Conservation (phyloP, 2,797 vertebrate species). For the Dipus sagitta region DNA sequence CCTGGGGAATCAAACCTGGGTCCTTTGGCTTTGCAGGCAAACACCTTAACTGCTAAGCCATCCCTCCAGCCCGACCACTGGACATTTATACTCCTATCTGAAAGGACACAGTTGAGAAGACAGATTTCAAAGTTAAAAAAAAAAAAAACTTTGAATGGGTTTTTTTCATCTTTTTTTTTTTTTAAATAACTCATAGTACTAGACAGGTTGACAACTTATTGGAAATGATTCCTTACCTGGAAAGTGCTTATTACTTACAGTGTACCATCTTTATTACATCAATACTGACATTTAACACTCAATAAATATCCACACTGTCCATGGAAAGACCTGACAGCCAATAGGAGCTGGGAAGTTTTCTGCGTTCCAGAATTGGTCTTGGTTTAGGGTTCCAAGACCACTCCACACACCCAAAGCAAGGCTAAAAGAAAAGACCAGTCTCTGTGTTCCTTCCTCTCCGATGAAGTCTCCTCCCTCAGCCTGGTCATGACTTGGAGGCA, state of each 20-base stretch:
- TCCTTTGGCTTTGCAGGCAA: too few relatives aligned
- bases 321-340: constrained; percentile 72
- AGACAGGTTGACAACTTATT: constrained; percentile 84
- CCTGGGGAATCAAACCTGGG: too few relatives aligned
- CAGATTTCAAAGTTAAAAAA: constrained; percentile 68
- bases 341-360: constrained; percentile 71
- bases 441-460: neutral
- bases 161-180: constrained; percentile 27
- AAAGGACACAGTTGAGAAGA: neutral
- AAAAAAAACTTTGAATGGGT: constrained; percentile 64
- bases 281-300: constrained; percentile 85
- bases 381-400: constrained; percentile 25
- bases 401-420: too few relatives aligned
- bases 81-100: neutral
- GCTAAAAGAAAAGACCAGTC: neutral
- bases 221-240: constrained; percentile 83
- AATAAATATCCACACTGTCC: constrained; percentile 83
- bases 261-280: constrained; percentile 84
- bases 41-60: too few relatives aligned
- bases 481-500: neutral
- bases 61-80: neutral
- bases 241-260: constrained; percentile 80
- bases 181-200: constrained; percentile 74
- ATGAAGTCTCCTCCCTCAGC: neutral
- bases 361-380: constrained; percentile 59